Percentiles rank a stretch among this genome's conserved stretches.
Conservation (phyloP, 2,888 invertebrate genomes). For the Drosophila melanosoma region DNA sequence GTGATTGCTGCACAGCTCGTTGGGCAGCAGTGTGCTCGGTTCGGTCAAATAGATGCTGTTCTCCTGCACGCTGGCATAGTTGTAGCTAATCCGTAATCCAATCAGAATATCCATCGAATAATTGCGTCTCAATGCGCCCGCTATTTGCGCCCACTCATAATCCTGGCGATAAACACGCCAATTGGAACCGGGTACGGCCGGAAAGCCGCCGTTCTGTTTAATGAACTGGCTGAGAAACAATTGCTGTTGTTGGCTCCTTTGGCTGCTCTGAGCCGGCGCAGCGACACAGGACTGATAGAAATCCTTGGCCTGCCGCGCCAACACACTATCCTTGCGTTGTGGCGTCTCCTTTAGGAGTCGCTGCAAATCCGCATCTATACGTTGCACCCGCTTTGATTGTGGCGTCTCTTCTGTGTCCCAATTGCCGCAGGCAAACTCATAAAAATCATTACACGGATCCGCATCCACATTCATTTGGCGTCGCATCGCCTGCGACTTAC, state of each 20-base stretch:
- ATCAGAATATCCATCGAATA: slow-evolving; percentile 82
- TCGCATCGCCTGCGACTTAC: slow-evolving; percentile 67
- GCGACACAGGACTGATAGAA: slow-evolving; percentile 81
- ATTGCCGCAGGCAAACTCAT: slow-evolving; percentile 83
- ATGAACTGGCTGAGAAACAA: slow-evolving; percentile 76
- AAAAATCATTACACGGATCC: slow-evolving; percentile 82
- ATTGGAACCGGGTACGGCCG: slow-evolving; percentile 77
- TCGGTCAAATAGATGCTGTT: slow-evolving; percentile 80
- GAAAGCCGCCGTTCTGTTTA: slow-evolving; percentile 80
- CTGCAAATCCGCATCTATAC: slow-evolving; percentile 66
- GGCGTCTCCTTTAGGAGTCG: slow-evolving; percentile 68
- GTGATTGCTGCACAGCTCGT: slow-evolving; percentile 68
- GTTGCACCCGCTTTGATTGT: slow-evolving; percentile 40
- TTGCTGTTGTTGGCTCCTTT: slow-evolving; percentile 66
- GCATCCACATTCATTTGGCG: slow-evolving; percentile 72
- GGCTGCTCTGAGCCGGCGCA: slow-evolving; percentile 61
- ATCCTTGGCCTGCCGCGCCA: slow-evolving; percentile 78
- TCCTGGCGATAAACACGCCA: slow-evolving; percentile 75
- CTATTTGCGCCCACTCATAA: slow-evolving; percentile 79
- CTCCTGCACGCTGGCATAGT: slow-evolving; percentile 72
- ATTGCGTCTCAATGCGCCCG: slow-evolving; percentile 65
- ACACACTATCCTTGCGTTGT: slow-evolving; percentile 64
- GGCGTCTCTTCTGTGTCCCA: slow-evolving; percentile 61
- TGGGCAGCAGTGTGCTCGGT: slow-evolving; percentile 76
- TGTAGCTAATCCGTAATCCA: slow-evolving; percentile 78